Base-by-base conservation (phyloP, 2,888 invertebrate species). In the Lasioglossum morio region DNA sequence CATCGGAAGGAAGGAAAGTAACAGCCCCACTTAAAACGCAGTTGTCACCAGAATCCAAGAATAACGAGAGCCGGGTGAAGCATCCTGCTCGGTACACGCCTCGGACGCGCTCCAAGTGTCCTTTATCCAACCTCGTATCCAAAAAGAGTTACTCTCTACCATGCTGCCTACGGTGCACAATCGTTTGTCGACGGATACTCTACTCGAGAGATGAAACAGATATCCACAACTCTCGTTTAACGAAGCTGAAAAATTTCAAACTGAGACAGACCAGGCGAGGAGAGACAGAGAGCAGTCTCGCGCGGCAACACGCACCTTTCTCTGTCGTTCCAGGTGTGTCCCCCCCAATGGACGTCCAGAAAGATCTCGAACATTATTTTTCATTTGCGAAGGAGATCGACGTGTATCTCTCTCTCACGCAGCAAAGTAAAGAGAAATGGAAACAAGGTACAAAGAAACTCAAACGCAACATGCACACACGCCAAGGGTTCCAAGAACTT, bases 401-500 rank as follows among this genome's bases (percentile, higher is more conserved):
- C 63, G 57, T 10, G 57, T 10, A 4, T 57, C 23, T 53, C 10
- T 53, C 10, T 80, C 12, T 76, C 72, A 83, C 79, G 79, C 83
- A 83, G 43, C 30, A 40, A 82, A 70, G 73, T 53, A 43, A 34
- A 34, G 37, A 69, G 16, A 66, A 23, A 72, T 43, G 2, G 27
- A 19, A 16, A 34, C 34, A 53, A 40, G 69, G 30, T 63, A 40
- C 14, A 40, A 14, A 40, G 40, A 81, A 12, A 37, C 2, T 37
- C 48, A 77, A 78, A 77, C 79, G 82, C 63, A 77, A 82, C 87
- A 87, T 87, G 87, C 87, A 87, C 79, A 79, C 57, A 57, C 57
- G 63, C 77, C 86, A 87, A 86, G 74, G 77, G 77, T 80, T 81
- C 57, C 37, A 66, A 77, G 73, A 70, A 84, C 43, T 70, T 0